Evolutionary conservation across 2,888 invertebrate species (phyloP).

Genomic region (Macaria notata): DNA sequence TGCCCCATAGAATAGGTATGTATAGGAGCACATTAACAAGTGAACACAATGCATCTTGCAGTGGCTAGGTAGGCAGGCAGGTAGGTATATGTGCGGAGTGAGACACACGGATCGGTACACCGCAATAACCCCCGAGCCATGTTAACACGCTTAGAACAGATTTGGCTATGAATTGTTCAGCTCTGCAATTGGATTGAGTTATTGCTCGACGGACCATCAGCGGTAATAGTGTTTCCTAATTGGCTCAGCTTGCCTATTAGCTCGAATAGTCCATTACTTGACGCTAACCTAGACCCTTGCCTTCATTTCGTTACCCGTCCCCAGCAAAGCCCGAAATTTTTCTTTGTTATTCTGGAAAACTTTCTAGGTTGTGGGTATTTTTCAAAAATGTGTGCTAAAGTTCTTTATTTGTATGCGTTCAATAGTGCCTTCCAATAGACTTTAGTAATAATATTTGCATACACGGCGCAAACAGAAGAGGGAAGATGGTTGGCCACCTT

Average conservation of each 20-base stretch:
- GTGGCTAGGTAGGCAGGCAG: slow-evolving; percentile 22
- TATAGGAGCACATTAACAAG: slow-evolving; percentile 1
- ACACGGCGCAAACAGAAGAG: no score
- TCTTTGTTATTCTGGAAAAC: neutral
- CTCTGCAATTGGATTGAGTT: slow-evolving; percentile 63
- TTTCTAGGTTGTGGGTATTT: neutral
- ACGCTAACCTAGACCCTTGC: slow-evolving; percentile 13
- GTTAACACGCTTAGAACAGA: slow-evolving; percentile 75
- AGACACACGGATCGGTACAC: slow-evolving; percentile 60
- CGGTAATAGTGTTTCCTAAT: slow-evolving; percentile 50
- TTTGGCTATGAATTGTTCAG: slow-evolving; percentile 75
- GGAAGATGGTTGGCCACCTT: no score
- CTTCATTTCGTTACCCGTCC: slow-evolving; percentile 7
- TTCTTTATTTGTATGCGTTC: neutral
- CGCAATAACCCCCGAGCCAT: slow-evolving; percentile 69
- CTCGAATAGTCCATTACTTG: slow-evolving; percentile 30
- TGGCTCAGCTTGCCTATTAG: slow-evolving; percentile 40
- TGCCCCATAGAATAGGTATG: no score
- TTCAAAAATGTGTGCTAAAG: neutral
- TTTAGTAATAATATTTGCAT: slow-evolving; percentile 8
- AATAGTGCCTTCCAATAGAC: slow-evolving; percentile 1
- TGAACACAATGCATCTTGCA: slow-evolving; percentile 21
- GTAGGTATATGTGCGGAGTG: slow-evolving; percentile 36
- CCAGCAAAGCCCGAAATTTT: neutral
- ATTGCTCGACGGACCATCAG: slow-evolving; percentile 55